These are phyloP conservation scores for Theodoxus fluviatilis DNA, from an alignment of 2,888 invertebrate species.

Conservation along the genomic window DNA sequence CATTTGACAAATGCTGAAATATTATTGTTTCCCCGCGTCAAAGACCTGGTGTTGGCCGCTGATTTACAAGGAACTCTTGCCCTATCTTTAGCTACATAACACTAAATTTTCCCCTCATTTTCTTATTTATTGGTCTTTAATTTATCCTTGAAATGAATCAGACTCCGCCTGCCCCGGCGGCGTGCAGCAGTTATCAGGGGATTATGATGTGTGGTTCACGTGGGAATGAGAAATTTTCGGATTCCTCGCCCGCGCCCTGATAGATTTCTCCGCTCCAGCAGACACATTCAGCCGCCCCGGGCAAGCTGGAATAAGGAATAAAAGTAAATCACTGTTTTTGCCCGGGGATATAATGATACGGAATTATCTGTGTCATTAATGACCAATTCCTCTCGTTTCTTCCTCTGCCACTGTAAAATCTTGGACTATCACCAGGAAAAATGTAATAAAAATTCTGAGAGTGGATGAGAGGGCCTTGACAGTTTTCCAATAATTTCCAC, in stretches of 20 bases:
- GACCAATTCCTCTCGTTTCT: conserved; percentile 37
- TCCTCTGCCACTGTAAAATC: conserved; percentile 33
- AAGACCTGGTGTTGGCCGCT: conserved; percentile 24
- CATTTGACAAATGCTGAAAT: conserved; percentile 36
- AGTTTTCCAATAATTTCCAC: conserved; percentile 36
- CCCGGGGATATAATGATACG: conserved; percentile 31
- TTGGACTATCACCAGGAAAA: conserved; percentile 32
- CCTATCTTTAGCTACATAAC: conserved; percentile 34
- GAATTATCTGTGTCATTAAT: conserved; percentile 35
- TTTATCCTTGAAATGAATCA: conserved; percentile 33
- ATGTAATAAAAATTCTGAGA: conserved; percentile 35
- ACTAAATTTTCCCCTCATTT: conserved; percentile 37
- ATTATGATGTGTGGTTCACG: conserved; percentile 26
- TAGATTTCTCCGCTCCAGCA: conserved; percentile 31
- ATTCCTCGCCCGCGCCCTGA: conserved; percentile 26
- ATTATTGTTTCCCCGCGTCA: conserved; percentile 34
- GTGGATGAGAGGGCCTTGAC: conserved; percentile 35
- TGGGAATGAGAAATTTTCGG: conserved; percentile 28
- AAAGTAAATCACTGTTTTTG: conserved; percentile 29
- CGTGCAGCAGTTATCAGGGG: conserved; percentile 23
- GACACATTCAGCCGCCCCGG: conserved; percentile 27
- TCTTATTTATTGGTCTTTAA: conserved; percentile 37
- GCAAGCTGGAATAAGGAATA: conserved; percentile 21
- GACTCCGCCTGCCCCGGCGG: conserved; percentile 1
- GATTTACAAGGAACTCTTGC: conserved; percentile 29